Base-by-base conservation (phyloP, 2,888 invertebrate genomes). In the Agrotis ipsilon region DNA sequence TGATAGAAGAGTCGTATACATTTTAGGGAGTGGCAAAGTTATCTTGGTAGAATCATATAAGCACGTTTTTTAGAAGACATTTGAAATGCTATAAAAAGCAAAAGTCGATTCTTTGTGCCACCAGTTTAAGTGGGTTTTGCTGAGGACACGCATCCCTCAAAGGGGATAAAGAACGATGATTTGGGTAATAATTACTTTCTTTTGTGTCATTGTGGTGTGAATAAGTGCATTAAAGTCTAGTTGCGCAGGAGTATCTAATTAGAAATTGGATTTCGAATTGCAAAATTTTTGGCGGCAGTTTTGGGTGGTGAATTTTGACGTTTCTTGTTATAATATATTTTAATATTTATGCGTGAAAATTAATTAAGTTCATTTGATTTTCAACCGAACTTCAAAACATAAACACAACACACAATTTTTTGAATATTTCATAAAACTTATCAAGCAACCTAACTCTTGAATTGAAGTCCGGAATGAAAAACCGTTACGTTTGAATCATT, bases 11-110 rank as follows among this genome's bases (percentile, higher is more conserved):
- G n/a, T 51, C 63, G 45, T 24, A 63, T 3, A 4, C 60, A 46
- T 69, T 11, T 43, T 19, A 58, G 45, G 46, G 27, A 73, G 48
- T 71, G 9, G 90, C 72, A 89, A 64, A 79, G 46, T 66, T 85
- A 89, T 74, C 45, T 82, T 89, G 74, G 93, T 78, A 62, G 61
- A 77, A 86, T 85, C 80, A 85, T 83, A 85, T 88, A 81, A 88
- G 93, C 94, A 92, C 90, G 94, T 94, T 94, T 94, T 94, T 93
- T 92, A 88, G 92, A 87, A 89, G 91, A 89, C 90, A 92, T 93
- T 92, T 89, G 88, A 89, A 89, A 88, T 85, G 89, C 92, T 95
- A 95, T 95, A 95, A 92, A 85, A 94, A 93, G 93, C 90, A 90
- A 90, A 92, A 90, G 90, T 87, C 85, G 85, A 85, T 83, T 82